Evolutionary conservation across 1,140 invertebrate genomes (phyloP), one percentile per base, ranked within the genome.

Genomic region (Cydia amplana): DNA sequence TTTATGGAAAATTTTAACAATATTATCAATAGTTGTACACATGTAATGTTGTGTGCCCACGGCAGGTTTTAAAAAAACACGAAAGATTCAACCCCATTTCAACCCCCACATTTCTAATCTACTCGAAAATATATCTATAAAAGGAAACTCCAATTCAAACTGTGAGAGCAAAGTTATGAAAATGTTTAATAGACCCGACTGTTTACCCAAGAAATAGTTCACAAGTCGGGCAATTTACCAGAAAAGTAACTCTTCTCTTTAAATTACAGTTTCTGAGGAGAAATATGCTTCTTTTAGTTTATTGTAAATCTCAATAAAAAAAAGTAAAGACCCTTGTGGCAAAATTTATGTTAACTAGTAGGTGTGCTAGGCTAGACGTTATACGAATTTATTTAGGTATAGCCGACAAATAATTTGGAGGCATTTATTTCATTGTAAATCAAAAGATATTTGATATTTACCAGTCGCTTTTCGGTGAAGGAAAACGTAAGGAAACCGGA

Each of bases 161-260:
- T 32, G 32, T 36, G 64, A 51, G 60, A 18, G 73, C 40, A 2
- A 28, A 74, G 64, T 76, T 72, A 6, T 78, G 72, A 78, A 72
- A 78, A 78, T 78, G 75, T 76, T 78, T 76, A 76, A 78, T 78
- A 75, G 77, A 49, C 43, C 74, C 20, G 65, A 60, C 73, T 76
- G 75, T 79, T 79, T 79, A 74, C 73, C 43, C 74, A 73, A 55
- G 77, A 40, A 72, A 73, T 49, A 77, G 73, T 77, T 77, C 6
- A 20, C 14, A 55, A 32, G 32, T 73, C 72, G 25, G 16, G 25
- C 46, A n/a, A 43, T 65, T 16, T 65, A 77, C 51, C 7, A 51
- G 74, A 60, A 67, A 78, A 78, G 64, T 75, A 75, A 55, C 51
- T 55, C 18, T 55, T 55, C 18, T 55, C 0, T 20, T 20, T 55